These are phyloP conservation scores for Clanis bilineata DNA, from an alignment of 2,888 invertebrate species.

Conservation along the genomic window DNA sequence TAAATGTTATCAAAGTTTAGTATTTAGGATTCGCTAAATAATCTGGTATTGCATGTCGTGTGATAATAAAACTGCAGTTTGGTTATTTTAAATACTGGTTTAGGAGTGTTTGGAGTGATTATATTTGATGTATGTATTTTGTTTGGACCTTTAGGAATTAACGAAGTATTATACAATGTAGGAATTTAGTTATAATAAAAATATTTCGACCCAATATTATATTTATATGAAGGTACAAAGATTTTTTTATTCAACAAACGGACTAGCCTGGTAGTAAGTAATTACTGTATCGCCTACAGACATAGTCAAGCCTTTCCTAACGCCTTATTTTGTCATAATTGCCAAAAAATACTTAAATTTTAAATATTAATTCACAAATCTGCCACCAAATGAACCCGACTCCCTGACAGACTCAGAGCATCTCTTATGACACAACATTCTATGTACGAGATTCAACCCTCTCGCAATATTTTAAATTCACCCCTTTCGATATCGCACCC, in stretches of 20 bases:
- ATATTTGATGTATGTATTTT: not conserved
- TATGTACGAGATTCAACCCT: conserved; percentile 35
- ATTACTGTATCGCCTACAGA: too few relatives aligned
- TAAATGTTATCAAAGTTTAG: conserved; percentile 50
- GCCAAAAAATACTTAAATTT: too few relatives aligned
- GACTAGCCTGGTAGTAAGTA: too few relatives aligned
- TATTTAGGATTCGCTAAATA: conserved; percentile 57
- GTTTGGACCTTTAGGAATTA: too few relatives aligned
- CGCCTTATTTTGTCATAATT: too few relatives aligned
- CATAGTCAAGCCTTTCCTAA: too few relatives aligned
- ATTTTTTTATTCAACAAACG: too few relatives aligned
- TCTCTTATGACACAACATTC: conserved; percentile 3
- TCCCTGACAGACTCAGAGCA: not conserved
- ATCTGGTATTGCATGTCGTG: conserved; percentile 65
- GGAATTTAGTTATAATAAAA: too few relatives aligned
- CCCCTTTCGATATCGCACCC: conserved; percentile 60
- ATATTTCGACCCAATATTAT: too few relatives aligned
- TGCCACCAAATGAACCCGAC: not conserved
- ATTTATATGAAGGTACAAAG: too few relatives aligned
- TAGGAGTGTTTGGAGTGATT: not conserved
- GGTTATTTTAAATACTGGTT: not conserved
- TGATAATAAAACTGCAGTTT: conserved; percentile 69
- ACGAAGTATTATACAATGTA: too few relatives aligned
- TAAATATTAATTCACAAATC: too few relatives aligned
- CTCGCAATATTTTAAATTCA: conserved; percentile 74